Conservation (phyloP, 1,140 invertebrate species). For the Carposina sasakii region DNA sequence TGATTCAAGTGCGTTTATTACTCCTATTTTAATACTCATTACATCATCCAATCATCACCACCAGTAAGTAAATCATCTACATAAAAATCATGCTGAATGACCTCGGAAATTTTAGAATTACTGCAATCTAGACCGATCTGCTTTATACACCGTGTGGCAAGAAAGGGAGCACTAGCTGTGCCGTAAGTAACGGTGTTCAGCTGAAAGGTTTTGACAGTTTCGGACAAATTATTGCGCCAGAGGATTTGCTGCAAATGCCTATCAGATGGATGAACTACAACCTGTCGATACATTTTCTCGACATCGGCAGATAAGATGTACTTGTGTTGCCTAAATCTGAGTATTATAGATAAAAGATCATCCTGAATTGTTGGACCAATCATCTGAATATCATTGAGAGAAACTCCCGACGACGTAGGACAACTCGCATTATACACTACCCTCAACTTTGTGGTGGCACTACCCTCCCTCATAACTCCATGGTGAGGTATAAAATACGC, state of each 20-base stretch:
- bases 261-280: slow-evolving; percentile 30
- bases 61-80: slow-evolving; percentile 61
- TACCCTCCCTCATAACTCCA: slow-evolving; percentile 5
- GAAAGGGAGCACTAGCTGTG: slow-evolving; percentile 3
- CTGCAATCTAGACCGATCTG: neutral
- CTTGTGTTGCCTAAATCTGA: slow-evolving; percentile 35
- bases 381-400: slow-evolving; percentile 37
- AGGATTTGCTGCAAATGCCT: slow-evolving; percentile 37
- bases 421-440: neutral
- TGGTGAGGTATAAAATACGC: slow-evolving; percentile 9
- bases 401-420: slow-evolving; percentile 25
- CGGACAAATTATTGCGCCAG: slow-evolving; percentile 25
- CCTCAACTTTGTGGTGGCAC: neutral
- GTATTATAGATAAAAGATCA: slow-evolving; percentile 31
- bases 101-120: neutral
- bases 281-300: slow-evolving; percentile 49
- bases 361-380: slow-evolving; percentile 42
- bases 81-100: slow-evolving; percentile 41
- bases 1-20: neutral
- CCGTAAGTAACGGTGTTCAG: neutral
- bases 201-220: slow-evolving; percentile 13
- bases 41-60: slow-evolving; percentile 21
- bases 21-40: neutral
- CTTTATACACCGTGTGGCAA: neutral
- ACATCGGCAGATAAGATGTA: slow-evolving; percentile 17